These are phyloP conservation scores for Sebastes nivosus DNA, from an alignment of 2,797 vertebrate genomes.

Conservation along the genomic window DNA sequence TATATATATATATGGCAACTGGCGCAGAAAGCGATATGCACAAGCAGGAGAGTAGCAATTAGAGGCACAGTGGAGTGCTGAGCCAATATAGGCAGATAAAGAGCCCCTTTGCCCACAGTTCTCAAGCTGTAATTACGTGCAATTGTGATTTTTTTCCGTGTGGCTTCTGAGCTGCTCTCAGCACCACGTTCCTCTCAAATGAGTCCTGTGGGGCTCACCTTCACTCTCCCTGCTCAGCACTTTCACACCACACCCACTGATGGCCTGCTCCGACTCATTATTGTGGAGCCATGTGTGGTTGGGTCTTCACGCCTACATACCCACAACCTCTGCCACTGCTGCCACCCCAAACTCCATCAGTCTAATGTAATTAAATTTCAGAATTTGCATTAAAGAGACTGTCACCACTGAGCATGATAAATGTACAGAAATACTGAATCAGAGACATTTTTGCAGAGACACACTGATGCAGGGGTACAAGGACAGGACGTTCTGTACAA, in stretches of 20 bases:
- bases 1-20: conserved; percentile 34
- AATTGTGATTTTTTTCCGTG: conserved; percentile 76
- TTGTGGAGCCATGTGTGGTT: conserved; percentile 56
- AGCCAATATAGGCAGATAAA: conserved; percentile 77
- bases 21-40: conserved; percentile 52
- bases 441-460: conserved; percentile 16
- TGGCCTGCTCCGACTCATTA: conserved; percentile 78
- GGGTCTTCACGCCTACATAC: conserved; percentile 60
- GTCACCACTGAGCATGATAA: conserved; percentile 57
- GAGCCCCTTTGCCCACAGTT: conserved; percentile 68
- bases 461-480: conserved; percentile 13
- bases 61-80: conserved; percentile 68
- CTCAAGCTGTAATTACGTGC: conserved; percentile 78
- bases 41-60: conserved; percentile 69
- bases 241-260: conserved; percentile 75
- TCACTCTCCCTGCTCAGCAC: conserved; percentile 77
- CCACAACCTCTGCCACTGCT: conserved; percentile 49
- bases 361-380: conserved; percentile 63
- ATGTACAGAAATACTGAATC: conserved; percentile 50
- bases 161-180: conserved; percentile 68
- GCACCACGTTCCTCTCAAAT: conserved; percentile 70
- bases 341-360: conserved; percentile 56
- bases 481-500: not conserved
- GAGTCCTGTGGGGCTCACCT: conserved; percentile 76
- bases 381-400: conserved; percentile 62